phyloP scores from a whole-genome alignment of 2,797 vertebrate genomes.

The Mus caroli region DNA sequence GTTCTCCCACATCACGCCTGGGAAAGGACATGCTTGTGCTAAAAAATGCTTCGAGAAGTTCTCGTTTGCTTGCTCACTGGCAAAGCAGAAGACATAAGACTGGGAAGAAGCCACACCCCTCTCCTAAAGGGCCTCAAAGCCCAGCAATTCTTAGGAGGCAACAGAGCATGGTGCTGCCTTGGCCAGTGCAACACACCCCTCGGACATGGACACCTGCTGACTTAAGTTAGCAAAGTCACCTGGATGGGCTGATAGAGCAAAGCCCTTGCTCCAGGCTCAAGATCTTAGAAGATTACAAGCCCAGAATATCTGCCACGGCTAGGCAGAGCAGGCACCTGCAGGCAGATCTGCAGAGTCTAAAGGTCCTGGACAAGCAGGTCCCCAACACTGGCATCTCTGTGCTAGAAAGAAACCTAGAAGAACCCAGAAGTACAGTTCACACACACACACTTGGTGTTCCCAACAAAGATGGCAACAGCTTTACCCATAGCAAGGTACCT shows the following conservation, averaged over 20 bases:
- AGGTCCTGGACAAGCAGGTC: not conserved
- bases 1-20: not conserved
- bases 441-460: too few relatives aligned
- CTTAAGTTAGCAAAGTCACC: not conserved
- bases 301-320: not conserved
- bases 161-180: not conserved
- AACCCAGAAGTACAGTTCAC: not conserved
- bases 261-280: not conserved
- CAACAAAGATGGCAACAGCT: not conserved
- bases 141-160: not conserved
- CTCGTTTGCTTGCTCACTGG: too few relatives aligned
- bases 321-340: not conserved
- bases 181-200: not conserved
- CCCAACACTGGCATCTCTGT: not conserved
- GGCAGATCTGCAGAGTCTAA: not conserved
- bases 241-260: fast-evolving
- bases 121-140: too few relatives aligned
- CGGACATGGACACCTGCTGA: not conserved
- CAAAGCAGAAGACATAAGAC: not conserved
- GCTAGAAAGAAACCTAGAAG: not conserved
- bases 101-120: not conserved
- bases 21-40: not conserved
- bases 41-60: not conserved
- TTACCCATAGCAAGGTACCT: not conserved
- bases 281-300: not conserved